phyloP scores from a whole-genome alignment of 2,888 invertebrate species.

The Dione vanillae region DNA sequence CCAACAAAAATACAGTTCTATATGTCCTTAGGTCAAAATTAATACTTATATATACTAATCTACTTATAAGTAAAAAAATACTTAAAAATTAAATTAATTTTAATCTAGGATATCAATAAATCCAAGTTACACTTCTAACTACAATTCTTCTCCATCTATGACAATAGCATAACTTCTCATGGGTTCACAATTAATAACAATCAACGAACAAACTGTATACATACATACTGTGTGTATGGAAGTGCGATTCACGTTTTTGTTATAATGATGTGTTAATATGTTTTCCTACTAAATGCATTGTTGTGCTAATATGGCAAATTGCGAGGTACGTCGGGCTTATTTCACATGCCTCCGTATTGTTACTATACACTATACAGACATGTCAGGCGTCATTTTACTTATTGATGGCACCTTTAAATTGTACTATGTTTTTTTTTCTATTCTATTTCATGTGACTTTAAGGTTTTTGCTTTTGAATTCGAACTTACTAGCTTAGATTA shows the following conservation, averaged over 20 bases:
- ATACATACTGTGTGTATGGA: constrained; percentile 43
- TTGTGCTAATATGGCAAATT: constrained; percentile 65
- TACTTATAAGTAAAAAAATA: too few species aligned
- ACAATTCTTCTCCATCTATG: constrained; percentile 12
- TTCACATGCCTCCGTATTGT: constrained; percentile 62
- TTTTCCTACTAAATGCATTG: constrained; percentile 66
- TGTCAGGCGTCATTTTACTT: background rate
- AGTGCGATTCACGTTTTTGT: constrained; percentile 61
- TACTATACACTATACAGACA: constrained; percentile 5
- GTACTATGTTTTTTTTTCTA: background rate
- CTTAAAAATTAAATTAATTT: background rate
- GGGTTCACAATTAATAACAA: constrained; percentile 54
- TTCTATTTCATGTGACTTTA: background rate
- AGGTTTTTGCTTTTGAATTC: background rate
- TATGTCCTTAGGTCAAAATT: too few species aligned
- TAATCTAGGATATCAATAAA: background rate
- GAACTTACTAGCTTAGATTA: too few species aligned
- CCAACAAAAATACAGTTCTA: too few species aligned
- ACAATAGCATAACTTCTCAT: constrained; percentile 48
- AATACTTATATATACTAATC: too few species aligned
- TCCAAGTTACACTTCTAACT: background rate
- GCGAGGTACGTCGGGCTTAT: constrained; percentile 46
- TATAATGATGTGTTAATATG: constrained; percentile 62
- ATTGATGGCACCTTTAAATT: background rate
- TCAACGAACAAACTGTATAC: constrained; percentile 53